Conservation (phyloP, 1,140 invertebrate genomes). For the Prorops nasuta region DNA sequence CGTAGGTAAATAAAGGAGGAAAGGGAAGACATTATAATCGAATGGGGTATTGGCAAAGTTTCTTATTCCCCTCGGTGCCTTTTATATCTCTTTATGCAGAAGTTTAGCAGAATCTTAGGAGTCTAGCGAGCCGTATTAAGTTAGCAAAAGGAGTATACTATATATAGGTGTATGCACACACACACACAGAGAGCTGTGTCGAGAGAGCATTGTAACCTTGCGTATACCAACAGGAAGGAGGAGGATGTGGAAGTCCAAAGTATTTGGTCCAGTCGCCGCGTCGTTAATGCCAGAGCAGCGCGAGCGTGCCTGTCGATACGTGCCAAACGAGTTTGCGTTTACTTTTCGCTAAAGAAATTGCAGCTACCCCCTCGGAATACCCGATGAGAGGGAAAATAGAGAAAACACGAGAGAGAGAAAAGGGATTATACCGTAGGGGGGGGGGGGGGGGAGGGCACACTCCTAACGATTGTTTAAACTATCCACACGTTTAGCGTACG, state of each 20-base stretch:
- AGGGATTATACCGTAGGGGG: background rate
- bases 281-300: constrained; percentile 19
- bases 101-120: no score
- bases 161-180: background rate
- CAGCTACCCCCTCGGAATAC: no score
- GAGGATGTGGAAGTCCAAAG: background rate
- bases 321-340: constrained; percentile 11
- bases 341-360: background rate
- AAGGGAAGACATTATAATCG: no score
- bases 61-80: no score
- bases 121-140: background rate
- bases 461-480: background rate
- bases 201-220: no score
- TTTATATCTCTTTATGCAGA: no score
- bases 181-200: background rate
- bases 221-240: constrained; percentile 13
- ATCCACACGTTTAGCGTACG: no score
- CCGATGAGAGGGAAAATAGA: background rate
- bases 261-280: constrained; percentile 8
- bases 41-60: no score
- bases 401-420: background rate
- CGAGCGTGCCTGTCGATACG: constrained; percentile 20
- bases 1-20: no score
- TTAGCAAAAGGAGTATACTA: background rate
- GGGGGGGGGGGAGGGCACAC: background rate